Evolutionary conservation across 2,888 invertebrate species (phyloP), one percentile per base, ranked within the genome.

Genomic region (Cataglyphis livida): DNA sequence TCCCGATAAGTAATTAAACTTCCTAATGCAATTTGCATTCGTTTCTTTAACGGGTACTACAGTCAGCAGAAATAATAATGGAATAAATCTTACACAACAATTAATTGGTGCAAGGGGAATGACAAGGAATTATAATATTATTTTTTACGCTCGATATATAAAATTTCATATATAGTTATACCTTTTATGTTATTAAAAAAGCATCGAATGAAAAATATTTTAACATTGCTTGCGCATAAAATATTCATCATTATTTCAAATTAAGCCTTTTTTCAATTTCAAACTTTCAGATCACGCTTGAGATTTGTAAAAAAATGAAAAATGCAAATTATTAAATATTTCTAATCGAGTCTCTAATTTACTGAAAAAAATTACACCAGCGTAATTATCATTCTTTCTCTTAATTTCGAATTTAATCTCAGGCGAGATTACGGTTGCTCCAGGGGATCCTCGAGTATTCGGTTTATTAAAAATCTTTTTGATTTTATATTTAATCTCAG

Each of bases 1-100:
- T 78, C 78, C 73, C 78, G 74, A 79, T 79, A 59, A 73, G 74
- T 70, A 79, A 79, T 79, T 79, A 79, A 78, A 79, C 78, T 59
- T 79, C 78, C 78, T 79, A 79, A 79, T 73, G 78, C 44, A 73
- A 79, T 79, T 79, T 73, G 41, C 73, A 79, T 79, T 59, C 59
- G 59, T 51, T 79, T 32, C 44, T 73, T 78, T 38, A 44, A 12
- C 32, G 21, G 21, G 12, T 44, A 28, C 32, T n/a, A 25, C 44
- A 32, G 57, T 25, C 73, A 15, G 78, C 18, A 73, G 32, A 62
- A 62, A 78, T 78, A 25, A 62, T 64, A 81, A 78, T 62, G 48
- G n/a, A n/a, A 81, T 62, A 51, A 76, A 51, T 25, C 48, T 81
- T 62, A 41, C 10, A 15, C 48, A 44, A 59, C 48, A 41, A 81